These are phyloP conservation scores for Eucera pruinosa DNA, from an alignment of 2,888 invertebrate species.

Conservation along the genomic window DNA sequence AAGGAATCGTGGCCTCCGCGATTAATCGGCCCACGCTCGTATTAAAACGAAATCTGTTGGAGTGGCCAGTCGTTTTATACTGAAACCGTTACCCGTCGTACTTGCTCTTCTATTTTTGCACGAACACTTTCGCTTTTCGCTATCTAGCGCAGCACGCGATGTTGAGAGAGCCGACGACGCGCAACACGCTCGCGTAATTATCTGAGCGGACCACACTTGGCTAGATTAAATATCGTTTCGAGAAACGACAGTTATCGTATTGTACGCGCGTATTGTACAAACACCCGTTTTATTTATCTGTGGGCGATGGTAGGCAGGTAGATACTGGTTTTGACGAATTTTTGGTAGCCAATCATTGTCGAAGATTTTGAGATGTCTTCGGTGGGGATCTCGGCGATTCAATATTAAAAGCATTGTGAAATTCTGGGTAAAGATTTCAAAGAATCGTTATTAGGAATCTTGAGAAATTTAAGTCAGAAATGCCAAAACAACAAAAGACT, in stretches of 20 bases:
- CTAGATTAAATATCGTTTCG: constrained; percentile 1
- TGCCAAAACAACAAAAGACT: no score
- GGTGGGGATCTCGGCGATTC: no score
- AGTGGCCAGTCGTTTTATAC: constrained; percentile 69
- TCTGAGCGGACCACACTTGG: constrained; percentile 1
- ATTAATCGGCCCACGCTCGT: constrained; percentile 55
- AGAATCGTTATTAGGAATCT: no score
- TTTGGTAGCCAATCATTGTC: no score
- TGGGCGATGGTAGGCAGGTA: background rate
- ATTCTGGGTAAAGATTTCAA: no score
- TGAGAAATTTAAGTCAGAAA: no score
- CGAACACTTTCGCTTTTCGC: constrained; percentile 58
- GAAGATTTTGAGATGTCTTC: no score
- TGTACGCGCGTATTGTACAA: no score
- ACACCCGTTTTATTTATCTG: background rate
- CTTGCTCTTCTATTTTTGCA: constrained; percentile 74
- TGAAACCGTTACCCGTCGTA: constrained; percentile 64
- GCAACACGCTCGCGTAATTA: constrained; percentile 36
- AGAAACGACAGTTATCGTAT: background rate
- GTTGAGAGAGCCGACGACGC: background rate
- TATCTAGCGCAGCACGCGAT: constrained; percentile 29
- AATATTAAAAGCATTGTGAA: no score
- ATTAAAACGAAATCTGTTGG: constrained; percentile 59
- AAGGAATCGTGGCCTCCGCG: constrained; percentile 37
- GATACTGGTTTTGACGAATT: background rate